Base-by-base conservation (phyloP, 2,888 invertebrate species). In the Meganola albula region DNA sequence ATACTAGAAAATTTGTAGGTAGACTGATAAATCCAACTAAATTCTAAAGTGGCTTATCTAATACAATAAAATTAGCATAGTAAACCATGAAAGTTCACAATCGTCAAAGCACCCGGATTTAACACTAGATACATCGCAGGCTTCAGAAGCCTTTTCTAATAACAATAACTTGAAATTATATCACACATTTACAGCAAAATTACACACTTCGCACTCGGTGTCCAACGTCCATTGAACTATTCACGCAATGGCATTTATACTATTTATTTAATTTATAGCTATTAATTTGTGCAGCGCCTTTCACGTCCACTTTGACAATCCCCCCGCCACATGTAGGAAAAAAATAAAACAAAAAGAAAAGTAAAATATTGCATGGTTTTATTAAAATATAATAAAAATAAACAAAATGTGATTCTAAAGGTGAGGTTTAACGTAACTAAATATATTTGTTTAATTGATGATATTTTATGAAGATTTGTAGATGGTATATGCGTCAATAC, bases 91-190 rank as follows among this genome's bases (percentile, higher is more conserved):
- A 74, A 78, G 69, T 83, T 80, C 83, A 82, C 82, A 82, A 82
- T 83, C 78, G 80, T 83, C 79, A 82, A 85, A 85, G 85, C 85
- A 85, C 85, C 85, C 80, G 83, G 76, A 78, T 74, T 84, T 83
- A 76, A 75, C 70, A 75, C 78, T 83, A 79, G 78, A 72, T 80
- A 83, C 80, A 82, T 76, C 60, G 77, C 74, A 72, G 84, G 80
- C 84, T 79, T 82, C 75, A 77, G 51, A 83, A 84, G 83, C 83
- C 82, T 55, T 64, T 64, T 58, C 63, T 62, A 60, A 54, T 68
- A 70, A 82, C 72, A 77, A 77, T 70, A 54, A 73, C 69, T 74
- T 64, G 66, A 74, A 83, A 80, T 79, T 80, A 80, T 85, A 83
- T 83, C 82, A 84, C 85, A 83, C 78, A 78, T 79, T 70, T 75